Conservation (phyloP, 2,113 vertebrate genomes). For the Heliornis fulica region DNA sequence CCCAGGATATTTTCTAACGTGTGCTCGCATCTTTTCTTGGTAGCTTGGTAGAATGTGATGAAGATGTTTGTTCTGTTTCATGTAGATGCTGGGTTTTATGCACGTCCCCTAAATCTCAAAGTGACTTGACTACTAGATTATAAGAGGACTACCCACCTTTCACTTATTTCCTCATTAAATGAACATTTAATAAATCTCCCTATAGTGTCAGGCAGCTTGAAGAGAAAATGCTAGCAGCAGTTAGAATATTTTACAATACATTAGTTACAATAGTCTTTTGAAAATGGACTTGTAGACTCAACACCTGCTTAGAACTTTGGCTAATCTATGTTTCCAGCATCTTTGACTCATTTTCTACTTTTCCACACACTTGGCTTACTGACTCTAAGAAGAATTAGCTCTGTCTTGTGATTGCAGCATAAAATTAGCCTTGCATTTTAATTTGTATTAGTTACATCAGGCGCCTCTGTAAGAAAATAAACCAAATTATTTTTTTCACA, state of each 20-base stretch:
- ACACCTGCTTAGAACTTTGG: neutral
- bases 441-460: neutral
- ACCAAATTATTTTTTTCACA: neutral
- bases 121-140: neutral
- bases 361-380: neutral
- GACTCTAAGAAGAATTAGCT: neutral
- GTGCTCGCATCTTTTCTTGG: neutral
- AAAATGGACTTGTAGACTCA: neutral
- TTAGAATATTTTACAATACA: neutral
- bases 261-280: neutral
- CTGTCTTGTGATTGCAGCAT: neutral
- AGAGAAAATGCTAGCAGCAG: neutral
- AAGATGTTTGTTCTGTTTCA: neutral
- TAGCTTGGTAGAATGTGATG: neutral
- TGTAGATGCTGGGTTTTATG: neutral
- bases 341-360: neutral
- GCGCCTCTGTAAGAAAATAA: neutral
- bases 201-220: neutral
- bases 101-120: neutral
- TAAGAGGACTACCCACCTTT: neutral
- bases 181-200: neutral
- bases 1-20: neutral
- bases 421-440: neutral
- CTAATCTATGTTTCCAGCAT: neutral
- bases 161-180: neutral